Conservation (phyloP, 2,888 invertebrate genomes). For the Lysandra bellargus region DNA sequence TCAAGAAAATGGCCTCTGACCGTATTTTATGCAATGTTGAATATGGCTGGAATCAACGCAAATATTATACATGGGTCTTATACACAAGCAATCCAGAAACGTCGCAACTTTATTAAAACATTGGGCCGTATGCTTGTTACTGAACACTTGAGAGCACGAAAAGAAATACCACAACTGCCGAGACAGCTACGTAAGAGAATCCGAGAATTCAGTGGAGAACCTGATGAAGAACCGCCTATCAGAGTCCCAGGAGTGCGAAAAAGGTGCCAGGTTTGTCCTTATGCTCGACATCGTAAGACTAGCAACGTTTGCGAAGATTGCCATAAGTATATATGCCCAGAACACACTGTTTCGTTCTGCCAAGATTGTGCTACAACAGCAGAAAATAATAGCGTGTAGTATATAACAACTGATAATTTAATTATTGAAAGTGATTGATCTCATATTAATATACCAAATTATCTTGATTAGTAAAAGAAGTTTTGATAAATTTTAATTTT, state of each 20-base stretch:
- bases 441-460: not conserved
- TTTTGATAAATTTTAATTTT: not conserved
- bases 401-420: not conserved
- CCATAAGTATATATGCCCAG: not conserved
- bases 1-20: conserved; percentile 33
- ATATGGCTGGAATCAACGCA: too few relatives aligned
- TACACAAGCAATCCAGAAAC: not conserved
- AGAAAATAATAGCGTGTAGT: too few relatives aligned
- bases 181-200: too few relatives aligned
- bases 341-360: not conserved
- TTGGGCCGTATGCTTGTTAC: conserved; percentile 8
- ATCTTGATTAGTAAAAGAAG: not conserved
- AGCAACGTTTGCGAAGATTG: conserved; percentile 14
- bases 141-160: not conserved
- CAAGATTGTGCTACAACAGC: conserved; percentile 6
- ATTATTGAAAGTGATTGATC: conserved; percentile 21
- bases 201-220: conserved; percentile 4
- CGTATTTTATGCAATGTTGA: conserved; percentile 20
- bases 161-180: too few relatives aligned
- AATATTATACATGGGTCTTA: too few relatives aligned
- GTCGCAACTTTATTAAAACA: conserved; percentile 2
- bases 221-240: not conserved
- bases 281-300: not conserved
- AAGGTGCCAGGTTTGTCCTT: conserved; percentile 11
- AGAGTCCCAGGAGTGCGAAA: conserved; percentile 22